Evolutionary conservation across 2,888 invertebrate genomes (phyloP).

Genomic region (Esperia sulphurella): DNA sequence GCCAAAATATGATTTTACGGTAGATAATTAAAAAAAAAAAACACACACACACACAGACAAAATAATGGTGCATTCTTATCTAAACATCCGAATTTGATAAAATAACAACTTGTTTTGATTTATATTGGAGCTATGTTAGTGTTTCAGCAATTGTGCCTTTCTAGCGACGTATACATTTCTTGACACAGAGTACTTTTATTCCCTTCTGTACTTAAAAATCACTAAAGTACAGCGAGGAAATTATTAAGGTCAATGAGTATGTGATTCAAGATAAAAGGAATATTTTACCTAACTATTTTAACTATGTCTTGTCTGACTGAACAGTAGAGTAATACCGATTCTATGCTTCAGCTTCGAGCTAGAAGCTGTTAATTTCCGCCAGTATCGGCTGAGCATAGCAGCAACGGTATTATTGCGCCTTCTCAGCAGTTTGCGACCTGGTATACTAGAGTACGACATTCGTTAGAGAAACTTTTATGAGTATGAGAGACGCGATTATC

Average conservation of each 20-base stretch:
- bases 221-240: background rate
- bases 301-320: background rate
- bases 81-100: too few relatives aligned
- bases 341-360: constrained; percentile 26
- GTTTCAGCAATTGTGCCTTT: too few relatives aligned
- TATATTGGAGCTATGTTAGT: too few relatives aligned
- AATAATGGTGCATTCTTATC: too few relatives aligned
- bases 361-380: constrained; percentile 75
- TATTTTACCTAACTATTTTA: background rate
- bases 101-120: too few relatives aligned
- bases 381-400: constrained; percentile 60
- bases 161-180: too few relatives aligned
- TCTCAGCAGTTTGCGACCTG: constrained; percentile 64
- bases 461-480: constrained; percentile 20
- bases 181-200: too few relatives aligned
- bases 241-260: background rate
- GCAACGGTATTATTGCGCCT: constrained; percentile 67
- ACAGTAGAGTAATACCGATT: background rate
- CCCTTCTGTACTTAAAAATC: background rate
- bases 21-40: too few relatives aligned
- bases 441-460: constrained; percentile 56
- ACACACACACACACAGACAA: too few relatives aligned
- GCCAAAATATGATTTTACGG: too few relatives aligned
- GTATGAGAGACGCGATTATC: background rate
- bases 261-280: background rate